Evolutionary conservation across 2,888 invertebrate species (phyloP).

Genomic region (Ellobium chinense): DNA sequence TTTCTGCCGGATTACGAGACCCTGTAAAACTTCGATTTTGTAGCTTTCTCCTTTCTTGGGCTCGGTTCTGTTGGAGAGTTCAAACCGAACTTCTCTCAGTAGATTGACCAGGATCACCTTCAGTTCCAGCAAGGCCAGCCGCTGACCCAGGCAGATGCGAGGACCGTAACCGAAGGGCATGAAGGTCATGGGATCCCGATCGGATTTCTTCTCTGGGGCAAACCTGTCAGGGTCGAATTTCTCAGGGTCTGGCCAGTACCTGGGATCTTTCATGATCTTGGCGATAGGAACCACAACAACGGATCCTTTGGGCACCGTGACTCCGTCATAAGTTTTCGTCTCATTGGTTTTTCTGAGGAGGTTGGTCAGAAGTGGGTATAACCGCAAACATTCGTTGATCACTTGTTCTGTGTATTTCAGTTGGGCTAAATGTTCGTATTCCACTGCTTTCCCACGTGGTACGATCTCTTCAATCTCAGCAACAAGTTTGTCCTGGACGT

Average conservation of each 20-base stretch:
- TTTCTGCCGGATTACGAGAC: not conserved
- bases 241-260: slow-evolving; percentile 27
- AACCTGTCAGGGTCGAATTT: slow-evolving; percentile 34
- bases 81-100: not conserved
- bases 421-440: slow-evolving; percentile 2
- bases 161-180: slow-evolving; percentile 31
- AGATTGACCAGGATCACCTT: not conserved
- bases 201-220: slow-evolving; percentile 17
- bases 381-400: slow-evolving; percentile 23
- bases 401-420: slow-evolving; percentile 35
- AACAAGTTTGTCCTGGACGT: slow-evolving; percentile 21
- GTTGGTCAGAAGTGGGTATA: not conserved
- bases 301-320: slow-evolving; percentile 12
- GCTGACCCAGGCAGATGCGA: slow-evolving; percentile 7
- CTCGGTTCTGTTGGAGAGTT: slow-evolving; percentile 11
- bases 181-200: slow-evolving; percentile 13
- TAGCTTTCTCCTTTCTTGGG: slow-evolving; percentile 12
- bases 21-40: not conserved
- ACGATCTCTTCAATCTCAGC: slow-evolving; percentile 5
- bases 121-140: slow-evolving; percentile 17
- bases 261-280: slow-evolving; percentile 19
- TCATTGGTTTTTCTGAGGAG: not conserved
- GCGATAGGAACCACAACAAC: slow-evolving; percentile 10
- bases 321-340: slow-evolving; percentile 5
- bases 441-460: not conserved